phyloP scores from a whole-genome alignment of 2,797 vertebrate genomes.

The Periophthalmus magnuspinnatus region DNA sequence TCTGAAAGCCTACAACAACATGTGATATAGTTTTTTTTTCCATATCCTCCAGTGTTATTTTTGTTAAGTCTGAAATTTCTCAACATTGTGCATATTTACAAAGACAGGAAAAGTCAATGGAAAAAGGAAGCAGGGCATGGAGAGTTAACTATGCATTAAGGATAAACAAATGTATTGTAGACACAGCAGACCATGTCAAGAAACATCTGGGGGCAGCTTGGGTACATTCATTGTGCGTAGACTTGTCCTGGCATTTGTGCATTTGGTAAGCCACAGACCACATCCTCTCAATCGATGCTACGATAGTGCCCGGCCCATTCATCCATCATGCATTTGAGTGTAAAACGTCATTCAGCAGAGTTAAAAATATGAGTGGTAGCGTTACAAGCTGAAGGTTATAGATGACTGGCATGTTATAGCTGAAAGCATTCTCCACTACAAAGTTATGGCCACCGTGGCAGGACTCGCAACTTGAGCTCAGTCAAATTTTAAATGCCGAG shows the following conservation, averaged over 20 bases:
- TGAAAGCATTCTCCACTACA: conserved; percentile 50
- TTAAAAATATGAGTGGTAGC: conserved; percentile 62
- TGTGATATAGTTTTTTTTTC: neutral
- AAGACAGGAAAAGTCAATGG: conserved; percentile 37
- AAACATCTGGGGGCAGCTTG: conserved; percentile 64
- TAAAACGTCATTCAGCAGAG: conserved; percentile 49
- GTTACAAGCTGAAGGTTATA: conserved; percentile 63
- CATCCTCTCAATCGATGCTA: conserved; percentile 47
- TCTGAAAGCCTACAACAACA: neutral
- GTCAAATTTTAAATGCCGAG: conserved; percentile 53
- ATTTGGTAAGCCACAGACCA: conserved; percentile 23
- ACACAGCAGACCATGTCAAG: conserved; percentile 50
- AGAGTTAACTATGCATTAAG: conserved; percentile 52
- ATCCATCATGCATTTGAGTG: conserved; percentile 40
- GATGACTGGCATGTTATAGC: conserved; percentile 52
- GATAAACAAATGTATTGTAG: conserved; percentile 58
- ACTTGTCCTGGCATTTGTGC: conserved; percentile 27
- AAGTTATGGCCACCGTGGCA: conserved; percentile 27
- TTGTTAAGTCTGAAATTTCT: conserved; percentile 6
- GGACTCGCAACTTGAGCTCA: conserved; percentile 56
- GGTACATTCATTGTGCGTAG: conserved; percentile 19
- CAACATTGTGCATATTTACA: conserved; percentile 5
- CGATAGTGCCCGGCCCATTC: conserved; percentile 47
- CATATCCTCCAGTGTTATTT: neutral
- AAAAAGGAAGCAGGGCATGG: conserved; percentile 47